phyloP scores from a whole-genome alignment of 92 coral and sea anemone genomes.

The Zoanthus sansibaricus region DNA sequence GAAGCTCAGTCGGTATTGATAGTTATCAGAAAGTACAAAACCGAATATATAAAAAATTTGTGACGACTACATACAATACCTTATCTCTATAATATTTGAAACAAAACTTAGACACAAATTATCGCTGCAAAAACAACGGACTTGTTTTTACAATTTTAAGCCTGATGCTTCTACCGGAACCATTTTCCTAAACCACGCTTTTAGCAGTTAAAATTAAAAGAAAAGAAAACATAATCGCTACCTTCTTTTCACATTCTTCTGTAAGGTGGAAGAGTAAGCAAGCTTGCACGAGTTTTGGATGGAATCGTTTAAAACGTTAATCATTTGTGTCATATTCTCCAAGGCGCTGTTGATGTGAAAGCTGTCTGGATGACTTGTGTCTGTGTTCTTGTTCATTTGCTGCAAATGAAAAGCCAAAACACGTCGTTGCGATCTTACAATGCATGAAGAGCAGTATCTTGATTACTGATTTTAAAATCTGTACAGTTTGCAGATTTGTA shows the following conservation, averaged over 20 bases:
- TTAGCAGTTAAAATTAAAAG: not conserved
- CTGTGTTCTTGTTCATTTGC: constrained; percentile 97
- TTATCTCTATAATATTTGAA: no score
- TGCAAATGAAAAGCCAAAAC: constrained; percentile 25
- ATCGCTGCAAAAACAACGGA: no score
- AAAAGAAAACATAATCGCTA: not conserved
- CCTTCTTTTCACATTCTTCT: constrained; percentile 71
- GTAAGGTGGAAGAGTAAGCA: constrained; percentile 60
- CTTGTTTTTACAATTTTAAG: no score
- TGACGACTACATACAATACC: no score
- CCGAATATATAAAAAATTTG: no score
- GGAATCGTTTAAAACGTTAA: constrained; percentile 91
- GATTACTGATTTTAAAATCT: not conserved
- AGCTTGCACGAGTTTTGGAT: constrained; percentile 92
- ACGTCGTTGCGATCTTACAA: not conserved
- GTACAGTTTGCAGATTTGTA: not conserved
- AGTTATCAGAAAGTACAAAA: no score
- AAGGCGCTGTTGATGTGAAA: constrained; percentile 91
- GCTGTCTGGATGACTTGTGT: constrained; percentile 92
- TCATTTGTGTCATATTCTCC: constrained; percentile 95
- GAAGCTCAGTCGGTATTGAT: no score
- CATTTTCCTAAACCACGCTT: not conserved
- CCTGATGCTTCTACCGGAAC: no score
- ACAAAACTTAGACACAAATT: no score
- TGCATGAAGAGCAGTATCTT: not conserved